Base-by-base conservation (phyloP, 1,140 invertebrate species). In the Conus betulinus region DNA sequence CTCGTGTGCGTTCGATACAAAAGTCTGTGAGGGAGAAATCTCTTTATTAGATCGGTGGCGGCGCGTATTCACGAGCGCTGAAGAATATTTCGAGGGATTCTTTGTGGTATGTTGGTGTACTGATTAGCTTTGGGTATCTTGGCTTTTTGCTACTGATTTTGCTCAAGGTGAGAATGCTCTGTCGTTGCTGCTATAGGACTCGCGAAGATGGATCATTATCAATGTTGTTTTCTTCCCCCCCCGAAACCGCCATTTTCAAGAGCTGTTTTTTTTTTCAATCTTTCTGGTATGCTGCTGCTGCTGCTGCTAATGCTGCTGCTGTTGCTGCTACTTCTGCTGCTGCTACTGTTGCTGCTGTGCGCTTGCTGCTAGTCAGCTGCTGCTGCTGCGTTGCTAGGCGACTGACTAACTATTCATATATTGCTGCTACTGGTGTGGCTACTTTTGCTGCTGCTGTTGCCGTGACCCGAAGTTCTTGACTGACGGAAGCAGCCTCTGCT, bases 221-320 rank as follows among this genome's bases (percentile, higher is more conserved):
- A 23, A n/a, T n/a, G n/a, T n/a, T 84, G 52, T 53, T 25, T 53
- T 84, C 0, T 10, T 55, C 23, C 2, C 8, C 63, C 63, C 6
- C 25, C 10, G 3, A 20, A 84, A 84, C 11, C 20, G 6, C 51
- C 20, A 25, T 23, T 57, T 11, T n/a, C 10, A 6, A 25, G 25
- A 20, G 11, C 27, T 84, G 52, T 39, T 57, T 57, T n/a, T 17
- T 57, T 8, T 84, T 84, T 55, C 82, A 57, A 7, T 78, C 85
- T 20, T 52, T n/a, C 7, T 84, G 83, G 87, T 82, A 88, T 74
- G 83, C 81, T 79, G 81, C 15, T 27, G 87, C 55, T 84, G 84
- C 51, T 88, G 83, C 81, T 11, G 87, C 17, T 57, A 84, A 17
- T 82, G 87, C 20, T 27, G 87, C 79, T 81, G 15, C 5, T 27